Evolutionary conservation across 2,888 invertebrate genomes (phyloP), one percentile per base, ranked within the genome.

Genomic region (Drosophila lacicola): DNA sequence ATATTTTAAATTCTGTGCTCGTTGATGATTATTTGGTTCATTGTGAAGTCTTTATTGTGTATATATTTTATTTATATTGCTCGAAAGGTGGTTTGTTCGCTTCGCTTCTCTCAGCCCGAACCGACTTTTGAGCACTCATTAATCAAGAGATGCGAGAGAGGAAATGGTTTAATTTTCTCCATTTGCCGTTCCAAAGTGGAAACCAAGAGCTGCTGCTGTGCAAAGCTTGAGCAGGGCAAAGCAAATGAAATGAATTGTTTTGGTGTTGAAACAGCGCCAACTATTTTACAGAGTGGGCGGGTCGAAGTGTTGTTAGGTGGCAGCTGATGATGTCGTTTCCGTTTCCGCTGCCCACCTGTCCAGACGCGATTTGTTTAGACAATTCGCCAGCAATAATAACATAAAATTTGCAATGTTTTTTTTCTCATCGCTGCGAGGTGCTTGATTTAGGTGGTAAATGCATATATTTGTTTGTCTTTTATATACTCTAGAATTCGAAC

Each of bases 241-340:
- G 82, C 82, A 82, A 85, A 85, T 82, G 64, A 67, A 62, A 53
- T 69, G 66, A 80, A 80, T 72, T 65, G 62, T 47, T 83, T 68
- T 70, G 25, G n/a, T 50, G 56, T 53, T 42, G 45, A 81, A 74
- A 65, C 37, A 78, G 14, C 41, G 64, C 44, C 47, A 70, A 61
- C 65, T 53, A 55, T 42, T 45, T 51, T 33, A 37, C 21, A 41
- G 34, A 14, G 21, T 45, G 33, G 13, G 21, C n/a, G 17, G 33
- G 14, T 10, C n/a, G 39, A 33, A 21, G 19, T 51, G 14, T 42
- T 37, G 14, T 44, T 63, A 49, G 34, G 36, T 17, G 65, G 34
- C 49, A 61, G 49, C 45, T 66, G 66, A 76, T 66, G 63, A 68
- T 60, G 55, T 68, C 74, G 62, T 73, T 78, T 73, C 72, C 74